These are phyloP conservation scores for Drosophila lutescens DNA, from an alignment of 2,888 invertebrate species.

Conservation along the genomic window DNA sequence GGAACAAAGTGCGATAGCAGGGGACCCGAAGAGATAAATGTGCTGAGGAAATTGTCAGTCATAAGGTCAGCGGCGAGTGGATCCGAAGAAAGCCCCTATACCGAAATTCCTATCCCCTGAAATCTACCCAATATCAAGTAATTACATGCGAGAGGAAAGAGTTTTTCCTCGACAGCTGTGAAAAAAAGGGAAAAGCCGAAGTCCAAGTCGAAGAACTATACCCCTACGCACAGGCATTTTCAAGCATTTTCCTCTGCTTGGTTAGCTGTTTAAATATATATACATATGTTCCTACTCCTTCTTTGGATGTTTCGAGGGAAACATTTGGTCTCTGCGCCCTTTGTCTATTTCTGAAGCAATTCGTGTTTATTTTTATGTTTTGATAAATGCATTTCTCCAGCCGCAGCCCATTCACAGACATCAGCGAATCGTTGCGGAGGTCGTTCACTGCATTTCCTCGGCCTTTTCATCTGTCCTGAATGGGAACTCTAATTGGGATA, in stretches of 20 bases:
- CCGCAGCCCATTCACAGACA: constrained; percentile 25
- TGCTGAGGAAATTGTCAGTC: constrained; percentile 75
- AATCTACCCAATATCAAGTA: constrained; percentile 46
- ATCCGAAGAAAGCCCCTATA: constrained; percentile 28
- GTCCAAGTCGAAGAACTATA: constrained; percentile 9
- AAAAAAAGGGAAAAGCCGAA: constrained; percentile 33
- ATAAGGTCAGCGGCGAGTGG: constrained; percentile 67
- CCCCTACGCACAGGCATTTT: constrained; percentile 74
- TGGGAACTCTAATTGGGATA: constrained; percentile 50
- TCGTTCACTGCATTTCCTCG: constrained; percentile 61
- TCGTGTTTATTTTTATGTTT: constrained; percentile 81
- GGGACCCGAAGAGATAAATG: constrained; percentile 54
- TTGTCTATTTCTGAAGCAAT: constrained; percentile 74
- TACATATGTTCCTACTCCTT: background rate
- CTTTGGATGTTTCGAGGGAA: constrained; percentile 2
- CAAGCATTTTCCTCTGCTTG: constrained; percentile 47
- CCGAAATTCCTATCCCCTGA: constrained; percentile 43
- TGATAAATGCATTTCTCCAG: constrained; percentile 75
- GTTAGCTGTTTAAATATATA: constrained; percentile 71
- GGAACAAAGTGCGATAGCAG: constrained; percentile 9
- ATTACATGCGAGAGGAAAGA: constrained; percentile 55
- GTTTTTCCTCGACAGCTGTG: constrained; percentile 68
- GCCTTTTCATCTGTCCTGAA: constrained; percentile 17
- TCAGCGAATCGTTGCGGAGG: constrained; percentile 56
- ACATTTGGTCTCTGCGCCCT: constrained; percentile 35